Conservation (phyloP, 2,113 vertebrate genomes). For the Heterotilapia buettikoferi region DNA sequence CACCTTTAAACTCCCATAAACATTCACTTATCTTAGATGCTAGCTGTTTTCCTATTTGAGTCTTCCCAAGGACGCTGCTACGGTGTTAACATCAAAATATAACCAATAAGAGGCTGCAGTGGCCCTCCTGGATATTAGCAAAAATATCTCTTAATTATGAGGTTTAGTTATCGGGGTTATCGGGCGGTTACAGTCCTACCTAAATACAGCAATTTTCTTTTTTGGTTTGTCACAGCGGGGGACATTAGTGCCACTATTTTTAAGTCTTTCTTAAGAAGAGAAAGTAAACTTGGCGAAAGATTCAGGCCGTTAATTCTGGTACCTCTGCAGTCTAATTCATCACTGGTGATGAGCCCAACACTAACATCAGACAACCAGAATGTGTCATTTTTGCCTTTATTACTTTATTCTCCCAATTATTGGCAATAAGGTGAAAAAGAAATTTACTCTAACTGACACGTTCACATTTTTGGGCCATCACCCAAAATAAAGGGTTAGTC, state of each 20-base stretch:
- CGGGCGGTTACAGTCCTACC: background rate
- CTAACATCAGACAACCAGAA: background rate
- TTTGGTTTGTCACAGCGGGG: background rate
- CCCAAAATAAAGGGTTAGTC: background rate
- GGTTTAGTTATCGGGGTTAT: accelerated
- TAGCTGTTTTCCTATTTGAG: background rate
- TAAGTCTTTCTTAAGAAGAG: background rate
- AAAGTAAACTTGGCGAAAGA: background rate
- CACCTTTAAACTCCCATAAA: background rate
- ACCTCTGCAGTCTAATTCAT: background rate
- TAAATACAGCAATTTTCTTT: background rate
- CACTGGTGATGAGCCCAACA: background rate
- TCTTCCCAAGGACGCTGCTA: background rate
- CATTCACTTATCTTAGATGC: background rate
- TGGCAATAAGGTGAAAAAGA: background rate
- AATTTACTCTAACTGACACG: background rate
- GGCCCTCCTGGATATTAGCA: background rate
- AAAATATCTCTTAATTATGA: background rate
- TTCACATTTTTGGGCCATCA: background rate
- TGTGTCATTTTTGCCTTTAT: background rate
- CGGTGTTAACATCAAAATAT: background rate
- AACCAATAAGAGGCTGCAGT: background rate
- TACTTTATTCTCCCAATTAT: background rate
- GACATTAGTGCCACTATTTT: background rate
- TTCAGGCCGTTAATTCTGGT: background rate